These are phyloP conservation scores for Octodonta nipae DNA, from an alignment of 2,888 invertebrate genomes.

Conservation along the genomic window DNA sequence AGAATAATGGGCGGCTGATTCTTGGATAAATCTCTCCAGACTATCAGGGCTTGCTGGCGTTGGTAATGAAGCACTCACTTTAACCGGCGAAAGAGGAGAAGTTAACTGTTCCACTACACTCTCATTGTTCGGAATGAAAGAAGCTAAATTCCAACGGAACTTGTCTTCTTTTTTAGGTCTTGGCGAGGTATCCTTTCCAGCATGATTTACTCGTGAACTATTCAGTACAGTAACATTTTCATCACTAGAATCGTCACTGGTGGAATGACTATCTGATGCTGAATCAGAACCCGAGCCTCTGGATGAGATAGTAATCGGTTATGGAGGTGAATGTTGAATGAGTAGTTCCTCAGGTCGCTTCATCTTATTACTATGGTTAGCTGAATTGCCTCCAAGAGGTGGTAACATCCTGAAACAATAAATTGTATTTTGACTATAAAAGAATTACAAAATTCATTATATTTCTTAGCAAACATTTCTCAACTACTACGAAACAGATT, in stretches of 20 bases:
- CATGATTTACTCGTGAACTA: conserved; percentile 4
- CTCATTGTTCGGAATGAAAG: conserved; percentile 28
- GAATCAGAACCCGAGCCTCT: conserved; percentile 51
- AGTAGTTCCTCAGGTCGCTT: conserved; percentile 20
- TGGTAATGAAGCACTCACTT: conserved; percentile 9
- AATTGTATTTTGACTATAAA: too few relatives aligned
- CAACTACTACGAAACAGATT: too few relatives aligned
- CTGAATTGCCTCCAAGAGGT: conserved; percentile 42
- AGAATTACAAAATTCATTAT: too few relatives aligned
- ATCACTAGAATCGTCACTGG: conserved; percentile 42
- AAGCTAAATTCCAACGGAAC: conserved; percentile 32
- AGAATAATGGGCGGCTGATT: conserved; percentile 39
- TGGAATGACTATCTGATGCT: conserved; percentile 42
- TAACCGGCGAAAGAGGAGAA: conserved; percentile 11
- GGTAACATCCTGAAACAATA: conserved; percentile 39
- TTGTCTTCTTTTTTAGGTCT: conserved; percentile 36
- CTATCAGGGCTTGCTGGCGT: conserved; percentile 16
- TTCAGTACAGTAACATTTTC: conserved; percentile 22
- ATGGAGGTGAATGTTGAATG: conserved; percentile 4
- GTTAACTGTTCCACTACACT: conserved; percentile 7
- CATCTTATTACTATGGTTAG: conserved; percentile 24
- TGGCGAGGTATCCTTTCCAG: conserved; percentile 26
- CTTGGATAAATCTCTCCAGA: conserved; percentile 23
- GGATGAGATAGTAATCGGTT: conserved; percentile 34
- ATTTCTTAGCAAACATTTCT: too few relatives aligned